Evolutionary conservation across 2,113 vertebrate species (phyloP).

Genomic region (Paradisaea rubra): DNA sequence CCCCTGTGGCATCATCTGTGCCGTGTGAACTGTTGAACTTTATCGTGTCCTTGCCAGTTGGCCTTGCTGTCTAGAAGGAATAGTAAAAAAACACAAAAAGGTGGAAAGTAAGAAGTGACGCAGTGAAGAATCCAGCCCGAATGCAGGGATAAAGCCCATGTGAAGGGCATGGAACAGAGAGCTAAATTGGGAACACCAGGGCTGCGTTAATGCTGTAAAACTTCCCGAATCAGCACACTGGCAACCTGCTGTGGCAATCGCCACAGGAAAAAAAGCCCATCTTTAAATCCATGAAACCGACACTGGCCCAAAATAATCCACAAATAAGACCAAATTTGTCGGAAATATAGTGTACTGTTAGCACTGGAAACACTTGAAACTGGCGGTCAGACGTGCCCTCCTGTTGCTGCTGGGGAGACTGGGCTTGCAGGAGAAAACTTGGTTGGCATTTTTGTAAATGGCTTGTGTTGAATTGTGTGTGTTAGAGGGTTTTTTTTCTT

Average conservation of each 20-base stretch:
- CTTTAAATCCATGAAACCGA: neutral
- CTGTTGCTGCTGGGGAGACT: neutral
- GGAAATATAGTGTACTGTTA: neutral
- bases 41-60: neutral
- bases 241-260: neutral
- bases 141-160: neutral
- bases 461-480: neutral
- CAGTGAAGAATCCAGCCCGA: neutral
- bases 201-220: constrained; percentile 3
- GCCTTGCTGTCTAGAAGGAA: neutral
- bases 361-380: neutral
- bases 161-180: neutral
- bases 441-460: neutral
- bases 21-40: constrained; percentile 7
- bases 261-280: neutral
- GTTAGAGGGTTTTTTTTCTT: neutral
- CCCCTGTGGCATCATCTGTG: neutral
- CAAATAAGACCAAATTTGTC: neutral
- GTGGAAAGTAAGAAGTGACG: constrained; percentile 3
- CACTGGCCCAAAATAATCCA: neutral
- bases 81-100: neutral
- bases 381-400: neutral
- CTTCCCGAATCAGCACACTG: constrained; percentile 18
- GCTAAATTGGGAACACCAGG: neutral
- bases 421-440: neutral